A percentile compares a stretch with the other conserved stretches of the same genome.
These are phyloP conservation scores for Anolis apletophallus DNA, from an alignment of 2,797 vertebrate species.

Conservation along the genomic window DNA sequence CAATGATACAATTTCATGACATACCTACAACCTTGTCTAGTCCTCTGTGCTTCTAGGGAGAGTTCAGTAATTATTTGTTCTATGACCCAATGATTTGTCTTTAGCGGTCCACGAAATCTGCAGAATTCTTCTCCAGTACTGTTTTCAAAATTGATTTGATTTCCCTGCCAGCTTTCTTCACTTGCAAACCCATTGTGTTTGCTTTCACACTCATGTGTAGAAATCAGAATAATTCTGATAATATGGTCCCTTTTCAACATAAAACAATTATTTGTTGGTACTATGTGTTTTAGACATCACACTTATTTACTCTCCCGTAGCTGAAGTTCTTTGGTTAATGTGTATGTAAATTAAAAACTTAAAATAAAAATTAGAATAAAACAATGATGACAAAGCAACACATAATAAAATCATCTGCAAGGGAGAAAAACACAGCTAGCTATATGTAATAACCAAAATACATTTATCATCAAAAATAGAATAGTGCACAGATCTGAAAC, in stretches of 20 bases:
- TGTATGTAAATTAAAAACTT: background rate
- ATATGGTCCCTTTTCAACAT: background rate
- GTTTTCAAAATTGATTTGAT: too few species aligned
- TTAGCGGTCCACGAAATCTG: too few species aligned
- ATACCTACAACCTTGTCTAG: too few species aligned
- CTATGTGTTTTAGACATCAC: background rate
- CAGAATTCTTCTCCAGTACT: too few species aligned
- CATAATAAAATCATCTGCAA: background rate
- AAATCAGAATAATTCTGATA: background rate
- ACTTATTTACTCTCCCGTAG: background rate
- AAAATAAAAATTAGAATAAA: background rate
- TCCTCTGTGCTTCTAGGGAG: too few species aligned
- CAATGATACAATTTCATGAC: too few species aligned
- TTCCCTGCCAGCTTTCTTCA: too few species aligned
- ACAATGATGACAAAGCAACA: background rate
- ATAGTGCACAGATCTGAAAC: background rate
- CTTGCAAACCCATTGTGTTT: too few species aligned
- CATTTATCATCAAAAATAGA: background rate
- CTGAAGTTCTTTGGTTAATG: background rate
- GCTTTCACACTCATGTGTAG: too few species aligned
- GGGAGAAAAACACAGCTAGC: background rate
- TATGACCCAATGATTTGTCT: too few species aligned
- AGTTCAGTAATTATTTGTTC: too few species aligned
- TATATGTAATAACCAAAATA: background rate
- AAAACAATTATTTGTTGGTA: background rate